These are phyloP conservation scores for Meda fulgida DNA, from an alignment of 2,797 vertebrate species.

Conservation along the genomic window DNA sequence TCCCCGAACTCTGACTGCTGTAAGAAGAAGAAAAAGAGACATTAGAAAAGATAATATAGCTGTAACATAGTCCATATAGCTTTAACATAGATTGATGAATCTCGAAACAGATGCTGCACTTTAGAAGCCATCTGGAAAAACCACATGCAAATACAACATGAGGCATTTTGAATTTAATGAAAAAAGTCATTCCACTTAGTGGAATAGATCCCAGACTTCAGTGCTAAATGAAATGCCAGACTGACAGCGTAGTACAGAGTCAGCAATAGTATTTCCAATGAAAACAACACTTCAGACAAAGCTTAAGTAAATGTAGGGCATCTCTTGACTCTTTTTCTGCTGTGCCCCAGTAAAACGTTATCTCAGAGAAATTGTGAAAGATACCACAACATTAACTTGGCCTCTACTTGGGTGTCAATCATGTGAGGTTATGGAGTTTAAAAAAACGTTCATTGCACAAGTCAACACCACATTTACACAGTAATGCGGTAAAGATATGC, in stretches of 20 bases:
- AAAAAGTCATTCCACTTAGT: neutral
- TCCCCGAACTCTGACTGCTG: conserved; percentile 86
- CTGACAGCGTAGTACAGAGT: neutral
- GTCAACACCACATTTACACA: neutral
- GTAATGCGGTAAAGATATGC: neutral
- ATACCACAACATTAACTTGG: no score
- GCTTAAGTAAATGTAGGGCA: neutral
- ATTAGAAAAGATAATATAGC: neutral
- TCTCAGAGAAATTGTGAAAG: neutral
- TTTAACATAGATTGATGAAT: neutral
- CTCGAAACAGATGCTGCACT: conserved; percentile 14
- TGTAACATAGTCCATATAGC: neutral
- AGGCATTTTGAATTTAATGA: neutral
- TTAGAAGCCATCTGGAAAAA: conserved; percentile 5
- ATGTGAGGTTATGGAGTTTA: neutral
- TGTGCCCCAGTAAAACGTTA: neutral
- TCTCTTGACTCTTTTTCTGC: neutral
- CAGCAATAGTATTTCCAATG: neutral
- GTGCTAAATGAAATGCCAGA: neutral
- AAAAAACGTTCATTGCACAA: neutral
- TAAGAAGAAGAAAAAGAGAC: conserved; percentile 15
- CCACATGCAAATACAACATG: neutral
- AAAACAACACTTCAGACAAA: neutral
- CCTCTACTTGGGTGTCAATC: neutral
- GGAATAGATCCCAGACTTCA: conserved; percentile 2